phyloP scores from a whole-genome alignment of 1,140 invertebrate genomes.

The Zophobas morio region DNA sequence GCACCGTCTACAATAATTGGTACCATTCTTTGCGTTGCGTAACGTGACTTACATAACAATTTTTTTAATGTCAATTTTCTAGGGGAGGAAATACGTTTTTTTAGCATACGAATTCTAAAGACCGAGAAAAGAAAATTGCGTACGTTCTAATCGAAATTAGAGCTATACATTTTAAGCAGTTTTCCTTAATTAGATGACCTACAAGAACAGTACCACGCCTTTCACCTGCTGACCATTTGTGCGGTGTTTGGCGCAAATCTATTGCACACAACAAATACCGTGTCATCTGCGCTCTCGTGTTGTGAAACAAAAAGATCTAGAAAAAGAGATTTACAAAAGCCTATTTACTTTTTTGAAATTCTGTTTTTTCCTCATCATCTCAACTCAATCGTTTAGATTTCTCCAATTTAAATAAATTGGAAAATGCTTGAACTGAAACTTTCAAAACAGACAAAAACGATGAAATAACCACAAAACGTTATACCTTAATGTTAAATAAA shows the following conservation, averaged over 20 bases:
- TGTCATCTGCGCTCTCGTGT: too few relatives aligned
- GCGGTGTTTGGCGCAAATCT: background rate
- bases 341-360: background rate
- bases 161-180: background rate
- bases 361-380: background rate
- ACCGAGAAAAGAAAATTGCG: background rate
- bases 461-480: conserved; percentile 31
- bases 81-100: too few relatives aligned
- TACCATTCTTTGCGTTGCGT: background rate
- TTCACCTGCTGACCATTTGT: conserved; percentile 9
- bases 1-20: conserved; percentile 1
- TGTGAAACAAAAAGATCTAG: too few relatives aligned
- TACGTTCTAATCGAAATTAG: too few relatives aligned
- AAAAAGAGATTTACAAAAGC: too few relatives aligned
- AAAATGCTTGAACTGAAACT: conserved; percentile 30
- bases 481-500: conserved; percentile 19
- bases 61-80: background rate
- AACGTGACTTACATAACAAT: background rate
- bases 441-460: conserved; percentile 35
- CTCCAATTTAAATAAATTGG: conserved; percentile 35
- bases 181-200: background rate
- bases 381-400: conserved; percentile 8
- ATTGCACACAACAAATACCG: background rate
- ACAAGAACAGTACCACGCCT: background rate
- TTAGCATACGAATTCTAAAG: too few relatives aligned